phyloP scores from a whole-genome alignment of 1,140 invertebrate species.

The Eumaeus atala region DNA sequence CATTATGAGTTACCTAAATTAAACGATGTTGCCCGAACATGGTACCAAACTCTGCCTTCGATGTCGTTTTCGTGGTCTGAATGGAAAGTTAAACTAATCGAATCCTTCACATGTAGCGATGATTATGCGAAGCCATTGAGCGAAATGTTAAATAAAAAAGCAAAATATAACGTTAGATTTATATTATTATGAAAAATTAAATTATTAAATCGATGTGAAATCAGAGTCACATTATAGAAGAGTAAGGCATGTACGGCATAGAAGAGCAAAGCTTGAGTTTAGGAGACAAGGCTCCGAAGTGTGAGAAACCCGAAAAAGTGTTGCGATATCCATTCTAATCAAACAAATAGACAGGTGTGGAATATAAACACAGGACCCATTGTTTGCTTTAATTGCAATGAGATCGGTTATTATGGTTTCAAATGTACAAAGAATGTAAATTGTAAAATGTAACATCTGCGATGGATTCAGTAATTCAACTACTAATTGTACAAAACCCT shows the following conservation, averaged over 20 bases:
- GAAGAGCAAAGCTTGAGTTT: conserved; percentile 17
- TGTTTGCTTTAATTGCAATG: conserved; percentile 14
- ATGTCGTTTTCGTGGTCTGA: conserved; percentile 23
- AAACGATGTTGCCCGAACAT: conserved; percentile 21
- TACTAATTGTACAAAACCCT: no score
- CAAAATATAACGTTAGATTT: conserved; percentile 22
- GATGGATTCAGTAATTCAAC: no score
- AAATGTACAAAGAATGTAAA: conserved; percentile 11
- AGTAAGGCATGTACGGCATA: conserved; percentile 24
- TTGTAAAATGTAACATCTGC: conserved; percentile 20
- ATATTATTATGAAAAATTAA: conserved; percentile 29
- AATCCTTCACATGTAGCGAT: conserved; percentile 31
- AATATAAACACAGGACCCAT: neutral
- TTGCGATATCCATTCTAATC: conserved; percentile 10
- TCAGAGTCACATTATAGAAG: conserved; percentile 18
- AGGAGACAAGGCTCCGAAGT: conserved; percentile 24
- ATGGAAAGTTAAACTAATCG: conserved; percentile 34
- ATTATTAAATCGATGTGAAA: conserved; percentile 26
- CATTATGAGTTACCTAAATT: conserved; percentile 26
- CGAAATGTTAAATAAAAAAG: conserved; percentile 31
- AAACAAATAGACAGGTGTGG: neutral
- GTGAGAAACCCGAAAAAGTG: conserved; percentile 18
- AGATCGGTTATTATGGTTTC: conserved; percentile 9
- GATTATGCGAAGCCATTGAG: conserved; percentile 32
- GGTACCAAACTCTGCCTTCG: conserved; percentile 25